phyloP scores from a whole-genome alignment of 2,113 vertebrate genomes.

The Lonchura striata region DNA sequence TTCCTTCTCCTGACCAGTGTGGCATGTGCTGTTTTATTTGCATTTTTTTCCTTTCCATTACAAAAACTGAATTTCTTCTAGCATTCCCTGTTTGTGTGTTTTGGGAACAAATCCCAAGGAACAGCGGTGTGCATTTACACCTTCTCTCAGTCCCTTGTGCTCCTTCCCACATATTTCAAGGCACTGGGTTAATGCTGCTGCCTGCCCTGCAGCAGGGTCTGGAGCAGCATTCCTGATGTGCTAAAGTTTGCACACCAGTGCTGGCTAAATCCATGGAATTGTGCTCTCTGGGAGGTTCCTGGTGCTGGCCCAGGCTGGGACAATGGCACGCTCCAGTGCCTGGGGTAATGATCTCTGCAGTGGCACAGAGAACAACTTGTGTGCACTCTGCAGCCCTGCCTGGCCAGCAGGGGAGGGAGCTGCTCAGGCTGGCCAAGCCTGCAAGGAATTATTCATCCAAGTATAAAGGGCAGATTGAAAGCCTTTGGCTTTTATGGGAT shows the following conservation, averaged over 20 bases:
- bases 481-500: slow-evolving; percentile 20
- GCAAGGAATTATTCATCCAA: slow-evolving; percentile 47
- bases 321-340: background rate
- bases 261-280: background rate
- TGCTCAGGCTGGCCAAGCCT: background rate
- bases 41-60: background rate
- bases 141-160: background rate
- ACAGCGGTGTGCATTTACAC: background rate
- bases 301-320: background rate
- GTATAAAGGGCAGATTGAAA: slow-evolving; percentile 60
- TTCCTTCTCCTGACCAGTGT: background rate
- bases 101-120: background rate
- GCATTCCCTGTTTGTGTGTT: background rate
- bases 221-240: background rate
- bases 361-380: background rate
- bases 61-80: background rate
- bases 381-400: background rate
- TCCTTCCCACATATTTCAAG: background rate
- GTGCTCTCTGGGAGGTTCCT: background rate
- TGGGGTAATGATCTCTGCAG: background rate
- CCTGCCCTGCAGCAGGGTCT: background rate
- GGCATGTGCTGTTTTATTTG: background rate
- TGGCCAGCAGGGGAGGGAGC: background rate
- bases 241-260: background rate
- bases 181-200: background rate